Evolutionary conservation across 2,797 vertebrate genomes (phyloP), one percentile per base, ranked within the genome.

Genomic region (Hemibagrus guttatus): DNA sequence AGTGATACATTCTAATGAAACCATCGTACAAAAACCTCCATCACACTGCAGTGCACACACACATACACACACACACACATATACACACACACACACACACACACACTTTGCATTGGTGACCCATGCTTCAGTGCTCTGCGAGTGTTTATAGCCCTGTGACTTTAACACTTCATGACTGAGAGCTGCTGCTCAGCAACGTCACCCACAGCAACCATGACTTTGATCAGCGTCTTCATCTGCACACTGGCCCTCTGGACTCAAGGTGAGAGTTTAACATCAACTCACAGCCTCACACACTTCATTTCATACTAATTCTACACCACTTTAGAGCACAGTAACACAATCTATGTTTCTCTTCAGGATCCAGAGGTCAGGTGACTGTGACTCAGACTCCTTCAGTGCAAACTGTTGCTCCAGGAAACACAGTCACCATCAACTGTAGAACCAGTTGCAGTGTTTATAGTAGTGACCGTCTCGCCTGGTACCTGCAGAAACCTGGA

Each of bases 321-420:
- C 46, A 49, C 46, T 49, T 49, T 49, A 49, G 46, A 49, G 46
- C 46, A 49, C 63, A 66, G 63, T 4, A 26, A 66, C 23, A 26
- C 63, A 66, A 66, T 66, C 26, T 49, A n/a, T n/a, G 21, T 74
- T 46, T 74, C 16, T 9, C 19, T 52, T 52, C 74, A 78, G 74
- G 26, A 54, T 78, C 21, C 46, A 78, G 74, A 56, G 74, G 74
- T 78, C 46, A 54, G 49, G 74, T 78, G 21, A 78, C 46, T 28
- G 46, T 78, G 74, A 78, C 74, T 78, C 74, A 78, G 74, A 78
- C 49, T 78, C 74, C 74, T 78, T 6, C 21, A 78, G 74, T 78
- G 49, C 13, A 71, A 71, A 26, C 74, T 54, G 74, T 78, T 78
- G 23, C n/a, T 78, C 74, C 74, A 78, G 46, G 46, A 49, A 49